Conservation (phyloP, 1,140 invertebrate species). For the Colletes gigas region DNA sequence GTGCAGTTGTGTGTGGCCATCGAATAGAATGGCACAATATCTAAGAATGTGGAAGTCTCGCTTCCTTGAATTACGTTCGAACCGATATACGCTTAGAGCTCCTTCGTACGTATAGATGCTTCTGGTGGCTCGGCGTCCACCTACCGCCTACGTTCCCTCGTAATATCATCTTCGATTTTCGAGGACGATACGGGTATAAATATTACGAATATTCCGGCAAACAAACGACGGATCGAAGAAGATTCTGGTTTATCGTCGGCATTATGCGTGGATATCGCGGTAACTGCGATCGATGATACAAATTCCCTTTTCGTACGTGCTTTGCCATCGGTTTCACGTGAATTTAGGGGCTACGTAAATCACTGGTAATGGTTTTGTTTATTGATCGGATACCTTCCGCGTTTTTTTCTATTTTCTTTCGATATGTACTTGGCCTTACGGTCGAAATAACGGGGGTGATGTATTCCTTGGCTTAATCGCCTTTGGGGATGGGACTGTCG, state of each 20-base stretch:
- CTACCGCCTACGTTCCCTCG: slow-evolving; percentile 44
- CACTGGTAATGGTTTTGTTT: not conserved
- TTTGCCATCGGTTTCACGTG: not conserved
- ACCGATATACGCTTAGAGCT: not conserved
- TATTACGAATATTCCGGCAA: slow-evolving; percentile 51
- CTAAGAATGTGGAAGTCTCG: slow-evolving; percentile 50
- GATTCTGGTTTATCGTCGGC: slow-evolving; percentile 16
- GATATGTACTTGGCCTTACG: slow-evolving; percentile 35
- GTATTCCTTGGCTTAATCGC: slow-evolving; percentile 56
- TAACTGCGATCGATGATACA: not conserved
- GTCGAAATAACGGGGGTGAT: slow-evolving; percentile 39
- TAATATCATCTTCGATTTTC: slow-evolving; percentile 52
- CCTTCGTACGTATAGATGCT: not conserved
- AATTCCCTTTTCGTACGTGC: not conserved
- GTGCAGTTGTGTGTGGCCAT: slow-evolving; percentile 51
- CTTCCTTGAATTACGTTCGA: slow-evolving; percentile 42
- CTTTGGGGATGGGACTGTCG: slow-evolving; percentile 60
- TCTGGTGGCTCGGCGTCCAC: slow-evolving; percentile 10
- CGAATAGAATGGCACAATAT: slow-evolving; percentile 60
- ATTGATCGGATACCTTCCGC: not conserved
- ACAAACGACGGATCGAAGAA: slow-evolving; percentile 10
- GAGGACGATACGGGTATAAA: slow-evolving; percentile 44
- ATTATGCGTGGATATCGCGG: slow-evolving; percentile 7
- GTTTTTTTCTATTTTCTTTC: not conserved
- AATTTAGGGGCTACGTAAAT: not conserved